These are phyloP conservation scores for Globodera ellingtonae DNA, from an alignment of 1,140 invertebrate genomes.

Conservation along the genomic window DNA sequence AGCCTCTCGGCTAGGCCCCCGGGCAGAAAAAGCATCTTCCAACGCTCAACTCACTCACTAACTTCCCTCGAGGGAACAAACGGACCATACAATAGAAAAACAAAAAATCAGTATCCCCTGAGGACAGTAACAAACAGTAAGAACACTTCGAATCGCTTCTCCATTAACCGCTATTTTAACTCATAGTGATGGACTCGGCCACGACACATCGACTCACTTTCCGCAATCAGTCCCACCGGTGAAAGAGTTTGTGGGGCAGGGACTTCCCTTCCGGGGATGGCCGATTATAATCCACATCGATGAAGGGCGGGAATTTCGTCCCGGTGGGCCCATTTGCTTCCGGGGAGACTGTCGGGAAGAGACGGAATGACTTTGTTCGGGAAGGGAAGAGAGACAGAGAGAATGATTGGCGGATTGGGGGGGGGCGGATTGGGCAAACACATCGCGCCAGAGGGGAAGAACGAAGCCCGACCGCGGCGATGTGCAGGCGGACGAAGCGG, in stretches of 20 bases:
- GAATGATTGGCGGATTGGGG: background rate
- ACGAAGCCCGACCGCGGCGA: background rate
- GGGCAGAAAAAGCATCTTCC: background rate
- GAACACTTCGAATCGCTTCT: conserved; percentile 3
- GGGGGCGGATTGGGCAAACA: background rate
- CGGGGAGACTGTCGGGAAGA: background rate
- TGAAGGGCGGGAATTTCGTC: background rate
- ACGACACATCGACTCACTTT: background rate
- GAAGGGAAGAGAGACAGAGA: background rate
- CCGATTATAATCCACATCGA: background rate
- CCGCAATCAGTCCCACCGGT: background rate
- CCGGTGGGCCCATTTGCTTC: background rate
- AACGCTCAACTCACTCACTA: background rate
- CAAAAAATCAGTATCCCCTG: too few relatives aligned
- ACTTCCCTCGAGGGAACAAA: too few relatives aligned
- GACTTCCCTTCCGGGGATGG: background rate
- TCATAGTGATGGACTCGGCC: background rate
- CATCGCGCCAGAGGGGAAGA: background rate
- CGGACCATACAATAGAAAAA: too few relatives aligned
- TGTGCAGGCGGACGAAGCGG: background rate
- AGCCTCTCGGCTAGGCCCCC: conserved; percentile 8
- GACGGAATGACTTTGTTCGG: background rate
- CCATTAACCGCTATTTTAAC: conserved; percentile 1
- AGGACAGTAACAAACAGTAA: too few relatives aligned
- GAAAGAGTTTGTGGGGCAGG: too few relatives aligned